Evolutionary conservation across 1,140 invertebrate genomes (phyloP).

Genomic region (Eriosoma lanigerum): DNA sequence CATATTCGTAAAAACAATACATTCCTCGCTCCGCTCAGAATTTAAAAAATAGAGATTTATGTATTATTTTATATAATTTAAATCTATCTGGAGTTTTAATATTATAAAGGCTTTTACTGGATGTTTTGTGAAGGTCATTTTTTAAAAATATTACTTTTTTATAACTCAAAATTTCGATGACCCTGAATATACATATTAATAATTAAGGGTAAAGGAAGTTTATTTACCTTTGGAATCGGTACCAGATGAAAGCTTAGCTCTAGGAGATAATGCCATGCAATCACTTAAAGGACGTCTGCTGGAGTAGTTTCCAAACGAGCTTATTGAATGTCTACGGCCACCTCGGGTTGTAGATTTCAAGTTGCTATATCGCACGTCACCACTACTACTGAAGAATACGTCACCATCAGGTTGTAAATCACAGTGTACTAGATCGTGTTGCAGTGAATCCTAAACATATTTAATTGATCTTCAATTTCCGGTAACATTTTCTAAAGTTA

Average conservation of each 20-base stretch:
- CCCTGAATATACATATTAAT: no score
- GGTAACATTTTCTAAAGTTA: not conserved
- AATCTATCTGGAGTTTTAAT: no score
- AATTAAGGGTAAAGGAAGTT: no score
- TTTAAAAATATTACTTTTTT: no score
- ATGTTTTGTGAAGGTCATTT: no score
- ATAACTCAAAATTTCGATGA: no score
- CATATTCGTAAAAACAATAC: no score
- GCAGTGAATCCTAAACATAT: slow-evolving; percentile 29
- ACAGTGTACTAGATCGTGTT: slow-evolving; percentile 42
- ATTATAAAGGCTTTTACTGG: no score
- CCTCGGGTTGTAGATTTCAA: not conserved
- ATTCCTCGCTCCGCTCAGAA: no score
- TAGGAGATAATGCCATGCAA: slow-evolving; percentile 22
- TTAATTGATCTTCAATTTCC: not conserved
- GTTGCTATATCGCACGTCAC: slow-evolving; percentile 42
- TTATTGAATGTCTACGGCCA: slow-evolving; percentile 34
- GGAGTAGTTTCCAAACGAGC: slow-evolving; percentile 43
- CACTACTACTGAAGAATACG: slow-evolving; percentile 46
- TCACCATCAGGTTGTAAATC: slow-evolving; percentile 31
- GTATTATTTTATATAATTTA: no score
- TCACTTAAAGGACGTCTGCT: slow-evolving; percentile 32
- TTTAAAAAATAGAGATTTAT: no score
- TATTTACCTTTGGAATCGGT: slow-evolving; percentile 29
- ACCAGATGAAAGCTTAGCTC: slow-evolving; percentile 5